Percentiles rank a stretch among this genome's conserved stretches.
These are phyloP conservation scores for Merops nubicus DNA, from an alignment of 2,113 vertebrate species.

Conservation along the genomic window DNA sequence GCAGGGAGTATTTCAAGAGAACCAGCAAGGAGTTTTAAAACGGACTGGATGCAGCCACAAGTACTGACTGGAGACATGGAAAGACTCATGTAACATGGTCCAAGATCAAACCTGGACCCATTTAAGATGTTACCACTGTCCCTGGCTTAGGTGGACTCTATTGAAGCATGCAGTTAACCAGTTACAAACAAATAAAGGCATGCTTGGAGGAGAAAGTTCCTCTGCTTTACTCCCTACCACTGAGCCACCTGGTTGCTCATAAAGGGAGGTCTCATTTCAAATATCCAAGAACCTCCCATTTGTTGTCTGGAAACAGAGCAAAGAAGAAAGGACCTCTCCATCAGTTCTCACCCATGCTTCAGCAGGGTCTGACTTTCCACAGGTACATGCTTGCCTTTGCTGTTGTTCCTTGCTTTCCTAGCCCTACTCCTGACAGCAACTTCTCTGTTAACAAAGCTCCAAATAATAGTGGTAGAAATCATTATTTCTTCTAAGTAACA, in stretches of 20 bases:
- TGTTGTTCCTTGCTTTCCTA: neutral
- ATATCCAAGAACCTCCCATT: neutral
- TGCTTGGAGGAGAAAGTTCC: neutral
- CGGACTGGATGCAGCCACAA: neutral
- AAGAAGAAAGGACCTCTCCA: neutral
- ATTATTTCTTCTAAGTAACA: neutral
- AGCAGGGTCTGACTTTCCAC: neutral
- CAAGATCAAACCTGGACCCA: neutral
- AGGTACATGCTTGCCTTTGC: neutral
- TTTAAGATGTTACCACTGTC: neutral
- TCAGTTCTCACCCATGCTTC: neutral
- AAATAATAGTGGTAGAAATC: neutral
- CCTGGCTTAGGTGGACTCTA: too few relatives aligned
- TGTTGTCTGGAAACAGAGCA: neutral
- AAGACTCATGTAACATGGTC: neutral
- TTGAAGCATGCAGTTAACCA: neutral
- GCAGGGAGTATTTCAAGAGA: neutral
- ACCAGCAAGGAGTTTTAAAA: neutral
- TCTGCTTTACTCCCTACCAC: neutral
- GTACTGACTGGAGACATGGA: neutral
- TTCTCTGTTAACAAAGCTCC: neutral
- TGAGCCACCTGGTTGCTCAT: neutral
- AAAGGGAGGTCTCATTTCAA: neutral
- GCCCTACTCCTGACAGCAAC: neutral
- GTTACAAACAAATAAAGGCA: neutral